A percentile compares a stretch with the other conserved stretches of the same genome.
phyloP scores from a whole-genome alignment of 2,888 invertebrate genomes.

The Stenurella melanura region DNA sequence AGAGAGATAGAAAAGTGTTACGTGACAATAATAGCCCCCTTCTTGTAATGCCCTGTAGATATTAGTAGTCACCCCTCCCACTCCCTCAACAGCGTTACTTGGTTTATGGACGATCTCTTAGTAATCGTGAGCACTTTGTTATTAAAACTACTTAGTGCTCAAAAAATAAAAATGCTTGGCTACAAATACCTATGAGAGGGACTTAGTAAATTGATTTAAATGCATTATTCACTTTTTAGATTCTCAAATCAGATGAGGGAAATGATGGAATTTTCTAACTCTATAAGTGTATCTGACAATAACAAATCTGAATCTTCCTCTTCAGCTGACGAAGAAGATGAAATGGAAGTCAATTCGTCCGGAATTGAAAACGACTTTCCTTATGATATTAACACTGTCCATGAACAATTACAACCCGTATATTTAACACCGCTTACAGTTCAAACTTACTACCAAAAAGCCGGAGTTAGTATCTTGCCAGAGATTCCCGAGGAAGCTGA shows the following conservation, averaged over 20 bases:
- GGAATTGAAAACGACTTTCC: constrained; percentile 29
- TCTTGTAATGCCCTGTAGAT: too few species aligned
- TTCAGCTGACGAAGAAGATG: constrained; percentile 46
- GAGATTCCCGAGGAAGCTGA: constrained; percentile 61
- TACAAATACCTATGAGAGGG: too few species aligned
- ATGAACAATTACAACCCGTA: constrained; percentile 26
- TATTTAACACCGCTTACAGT: constrained; percentile 50
- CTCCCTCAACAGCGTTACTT: too few species aligned
- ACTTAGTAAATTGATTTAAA: background rate
- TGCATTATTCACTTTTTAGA: constrained; percentile 36
- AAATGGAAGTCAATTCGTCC: constrained; percentile 34
- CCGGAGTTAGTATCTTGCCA: constrained; percentile 62
- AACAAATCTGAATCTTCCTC: constrained; percentile 40
- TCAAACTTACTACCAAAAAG: constrained; percentile 56
- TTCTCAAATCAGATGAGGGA: constrained; percentile 55
- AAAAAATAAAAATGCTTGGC: too few species aligned
- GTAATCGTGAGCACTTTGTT: too few species aligned
- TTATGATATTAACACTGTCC: constrained; percentile 5
- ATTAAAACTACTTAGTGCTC: too few species aligned
- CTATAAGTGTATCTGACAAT: constrained; percentile 29
- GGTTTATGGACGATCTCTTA: too few species aligned
- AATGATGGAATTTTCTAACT: constrained; percentile 47
- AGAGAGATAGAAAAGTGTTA: too few species aligned
- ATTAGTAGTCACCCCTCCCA: too few species aligned
- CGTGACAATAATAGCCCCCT: too few species aligned